Base-by-base conservation (phyloP, 2,797 vertebrate species). In the Strix occidentalis region DNA sequence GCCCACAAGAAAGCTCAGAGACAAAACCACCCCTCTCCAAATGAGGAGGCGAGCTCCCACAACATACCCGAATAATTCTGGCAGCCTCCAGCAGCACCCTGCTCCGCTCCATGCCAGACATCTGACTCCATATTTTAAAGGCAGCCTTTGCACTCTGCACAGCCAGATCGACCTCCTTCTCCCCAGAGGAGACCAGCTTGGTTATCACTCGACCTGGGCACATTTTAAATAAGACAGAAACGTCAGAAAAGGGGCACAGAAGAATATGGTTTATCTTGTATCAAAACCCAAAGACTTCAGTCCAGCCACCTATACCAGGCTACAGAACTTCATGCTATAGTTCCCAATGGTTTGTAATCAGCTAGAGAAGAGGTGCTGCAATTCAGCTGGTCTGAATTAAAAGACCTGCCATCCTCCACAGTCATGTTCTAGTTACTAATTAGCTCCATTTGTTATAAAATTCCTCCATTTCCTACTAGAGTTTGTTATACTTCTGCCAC, bases 71-170 rank as follows among this genome's bases (percentile, higher is more conserved):
- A 37, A 99, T 99, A n/a, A 99, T 98, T 50, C 99, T 98, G 35
- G 99, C 99, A 18, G 99, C 99, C 96, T 99, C 99, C 8, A 99
- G 96, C 98, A 99, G 98, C 76, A 99, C 96, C 10, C 98, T 98
- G 51, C 98, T 97, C 24, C 99, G 98, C 96, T 99, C 99, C 98
- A 98, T 99, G 87, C 99, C 99, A 0, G 99, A 98, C 97, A 98
- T 97, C 95, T 98, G 98, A 24, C 98, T 98, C 99, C 99, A 99
- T 84, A 98, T 97, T 46, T 98, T 97, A 93, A 98, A 99, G 63
- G 99, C 99, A n/a, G 97, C 50, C 7, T 98, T 98, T 20, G 99
- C 99, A 45, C 98, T 99, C 91, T 98, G 95, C 29, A 99, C 98
- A 84, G 99, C 99, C 93, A 99, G 96, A 45, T 99, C 98, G 6